These are phyloP conservation scores for Brachypteracias leptosomus DNA, from an alignment of 2,113 vertebrate species.

Conservation along the genomic window DNA sequence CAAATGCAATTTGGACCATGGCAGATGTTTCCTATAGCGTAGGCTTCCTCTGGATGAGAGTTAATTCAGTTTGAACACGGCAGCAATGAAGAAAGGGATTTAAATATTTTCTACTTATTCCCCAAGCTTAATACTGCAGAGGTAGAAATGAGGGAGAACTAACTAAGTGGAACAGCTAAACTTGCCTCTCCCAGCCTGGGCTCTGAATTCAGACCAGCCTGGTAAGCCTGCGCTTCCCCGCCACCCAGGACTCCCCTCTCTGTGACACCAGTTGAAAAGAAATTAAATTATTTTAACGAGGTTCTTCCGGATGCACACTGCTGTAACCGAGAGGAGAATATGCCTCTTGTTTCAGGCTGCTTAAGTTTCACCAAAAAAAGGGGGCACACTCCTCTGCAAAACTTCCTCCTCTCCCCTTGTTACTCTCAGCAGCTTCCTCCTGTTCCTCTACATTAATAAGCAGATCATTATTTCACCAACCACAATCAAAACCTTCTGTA, in stretches of 20 bases:
- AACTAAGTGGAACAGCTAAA: not conserved
- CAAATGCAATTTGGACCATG: not conserved
- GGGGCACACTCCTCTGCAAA: not conserved
- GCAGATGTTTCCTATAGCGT: slow-evolving; percentile 10
- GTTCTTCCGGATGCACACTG: not conserved
- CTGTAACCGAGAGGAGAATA: not conserved
- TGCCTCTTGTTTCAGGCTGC: not conserved
- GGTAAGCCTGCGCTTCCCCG: not conserved
- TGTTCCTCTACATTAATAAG: not conserved
- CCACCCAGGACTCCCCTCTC: not conserved
- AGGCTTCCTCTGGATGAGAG: not conserved
- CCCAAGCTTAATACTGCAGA: not conserved
- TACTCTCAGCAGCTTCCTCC: not conserved
- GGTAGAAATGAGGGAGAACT: not conserved
- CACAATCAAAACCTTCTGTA: not conserved
- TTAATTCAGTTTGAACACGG: slow-evolving; percentile 5
- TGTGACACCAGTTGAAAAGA: not conserved
- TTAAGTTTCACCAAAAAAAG: not conserved
- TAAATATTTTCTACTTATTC: not conserved
- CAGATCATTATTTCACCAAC: not conserved
- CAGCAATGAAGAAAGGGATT: slow-evolving; percentile 6
- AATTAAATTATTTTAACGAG: not conserved
- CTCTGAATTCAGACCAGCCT: not conserved
- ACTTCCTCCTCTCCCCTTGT: not conserved
- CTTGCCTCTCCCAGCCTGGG: not conserved